Base-by-base conservation (phyloP, 2,113 vertebrate genomes). In the Melanocharis versteri region DNA sequence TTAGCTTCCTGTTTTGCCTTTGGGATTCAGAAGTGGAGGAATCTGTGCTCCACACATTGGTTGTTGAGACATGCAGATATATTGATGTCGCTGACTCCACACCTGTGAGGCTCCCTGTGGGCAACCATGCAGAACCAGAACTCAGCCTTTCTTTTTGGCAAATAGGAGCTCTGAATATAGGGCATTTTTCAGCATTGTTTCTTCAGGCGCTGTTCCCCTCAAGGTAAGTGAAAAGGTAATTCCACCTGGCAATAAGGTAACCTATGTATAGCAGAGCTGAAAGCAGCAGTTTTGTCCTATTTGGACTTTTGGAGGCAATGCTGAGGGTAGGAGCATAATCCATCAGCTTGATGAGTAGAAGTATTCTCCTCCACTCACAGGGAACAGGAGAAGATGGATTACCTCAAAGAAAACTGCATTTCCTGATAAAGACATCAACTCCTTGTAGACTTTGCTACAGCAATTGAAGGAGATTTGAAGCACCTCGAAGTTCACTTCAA, bases 81-180 rank as follows among this genome's bases (percentile, higher is more conserved):
- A 45, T 11, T 0, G 0, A 24, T 24, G 23, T 21, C 3, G 0
- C 31, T 15, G 5, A 66, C 42, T 16, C 30, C 1, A 0, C 68
- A 65, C 3, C 21, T 33, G 7, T 0, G 1, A 70, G 76, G 11
- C 33, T 54, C 18, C 10, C 20, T n/a, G 4, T 19, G 65, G 58
- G 16, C 30, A 69, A 5, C 30, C 24, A 23, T 3, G 11, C 22
- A 73, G 7, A 60, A 8, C 15, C 44, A 73, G 54, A 73, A 13
- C 42, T 24, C 13, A 85, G 8, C 13, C 39, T 66, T 78, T 71
- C 20, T 44, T 70, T 81, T 44, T 62, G 27, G 47, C 16, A 87
- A 66, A 33, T 1, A n/a, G 58, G 28, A 60, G 16, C 14, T 71
- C 10, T 30, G 27, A 81, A 75, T 3, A 0, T 26, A 44, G 39